Evolutionary conservation across 2,888 invertebrate genomes (phyloP).

Genomic region (Lasioglossum malachurum): DNA sequence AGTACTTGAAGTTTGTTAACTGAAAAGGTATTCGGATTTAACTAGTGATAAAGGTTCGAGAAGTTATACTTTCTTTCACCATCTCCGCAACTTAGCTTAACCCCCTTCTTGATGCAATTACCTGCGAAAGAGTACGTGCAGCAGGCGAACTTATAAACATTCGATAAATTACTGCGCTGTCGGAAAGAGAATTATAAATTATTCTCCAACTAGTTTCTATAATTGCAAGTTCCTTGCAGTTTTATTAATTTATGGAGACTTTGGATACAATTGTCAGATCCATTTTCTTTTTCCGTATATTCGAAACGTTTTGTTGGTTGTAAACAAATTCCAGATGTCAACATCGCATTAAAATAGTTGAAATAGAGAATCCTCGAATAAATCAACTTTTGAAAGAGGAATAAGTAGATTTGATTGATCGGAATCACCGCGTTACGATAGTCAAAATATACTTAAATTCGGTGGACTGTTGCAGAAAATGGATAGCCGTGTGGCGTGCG

Average conservation of each 20-base stretch:
- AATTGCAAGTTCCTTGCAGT: background rate
- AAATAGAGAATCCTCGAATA: too few relatives aligned
- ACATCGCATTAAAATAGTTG: too few relatives aligned
- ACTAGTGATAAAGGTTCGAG: slow-evolving; percentile 3
- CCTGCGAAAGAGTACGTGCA: background rate
- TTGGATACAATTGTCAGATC: background rate
- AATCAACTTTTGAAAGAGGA: too few relatives aligned
- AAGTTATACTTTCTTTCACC: background rate
- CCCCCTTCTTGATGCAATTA: background rate
- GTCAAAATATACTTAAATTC: background rate
- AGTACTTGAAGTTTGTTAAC: background rate
- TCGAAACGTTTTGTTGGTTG: too few relatives aligned
- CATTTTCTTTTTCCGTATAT: background rate
- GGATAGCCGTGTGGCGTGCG: background rate
- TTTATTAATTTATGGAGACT: background rate
- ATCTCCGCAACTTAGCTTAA: background rate
- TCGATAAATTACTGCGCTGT: background rate
- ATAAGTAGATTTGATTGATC: background rate
- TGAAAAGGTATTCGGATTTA: slow-evolving; percentile 7
- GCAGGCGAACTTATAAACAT: background rate
- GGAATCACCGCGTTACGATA: background rate
- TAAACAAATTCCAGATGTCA: too few relatives aligned
- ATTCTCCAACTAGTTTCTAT: background rate
- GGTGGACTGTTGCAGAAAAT: background rate
- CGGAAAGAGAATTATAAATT: background rate